phyloP scores from a whole-genome alignment of 1,140 invertebrate genomes.

The Rhagoletis pomonella region DNA sequence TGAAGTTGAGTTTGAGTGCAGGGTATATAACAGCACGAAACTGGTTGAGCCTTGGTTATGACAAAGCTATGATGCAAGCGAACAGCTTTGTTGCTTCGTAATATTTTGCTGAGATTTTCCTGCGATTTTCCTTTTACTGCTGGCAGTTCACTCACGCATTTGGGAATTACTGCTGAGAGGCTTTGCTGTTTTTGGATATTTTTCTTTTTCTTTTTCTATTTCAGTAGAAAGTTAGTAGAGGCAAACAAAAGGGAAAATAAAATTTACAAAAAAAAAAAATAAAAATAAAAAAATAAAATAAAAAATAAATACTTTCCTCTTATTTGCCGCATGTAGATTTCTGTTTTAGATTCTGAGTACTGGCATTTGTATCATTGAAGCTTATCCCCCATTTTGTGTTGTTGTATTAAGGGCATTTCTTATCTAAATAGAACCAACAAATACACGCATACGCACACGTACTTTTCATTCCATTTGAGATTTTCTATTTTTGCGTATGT shows the following conservation, averaged over 20 bases:
- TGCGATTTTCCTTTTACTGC: conserved; percentile 16
- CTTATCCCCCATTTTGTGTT: neutral
- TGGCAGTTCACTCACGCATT: neutral
- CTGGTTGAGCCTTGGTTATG: neutral
- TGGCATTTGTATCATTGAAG: neutral
- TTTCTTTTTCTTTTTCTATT: neutral
- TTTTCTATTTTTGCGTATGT: neutral
- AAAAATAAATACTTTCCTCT: no score
- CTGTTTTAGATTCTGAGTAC: neutral
- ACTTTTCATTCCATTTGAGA: neutral
- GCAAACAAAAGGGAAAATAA: neutral
- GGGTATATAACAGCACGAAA: neutral
- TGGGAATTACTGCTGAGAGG: neutral
- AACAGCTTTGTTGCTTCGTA: neutral
- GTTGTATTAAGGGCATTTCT: conserved; percentile 21
- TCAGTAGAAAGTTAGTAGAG: neutral
- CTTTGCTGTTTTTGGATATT: neutral
- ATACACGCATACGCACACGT: neutral
- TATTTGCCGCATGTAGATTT: neutral
- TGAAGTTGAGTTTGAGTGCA: neutral
- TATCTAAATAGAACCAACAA: neutral
- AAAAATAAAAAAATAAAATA: no score
- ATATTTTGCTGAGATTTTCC: neutral
- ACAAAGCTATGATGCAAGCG: neutral
- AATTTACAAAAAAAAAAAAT: no score